Evolutionary conservation across 2,113 vertebrate genomes (phyloP).

Genomic region (Thymallus thymallus): DNA sequence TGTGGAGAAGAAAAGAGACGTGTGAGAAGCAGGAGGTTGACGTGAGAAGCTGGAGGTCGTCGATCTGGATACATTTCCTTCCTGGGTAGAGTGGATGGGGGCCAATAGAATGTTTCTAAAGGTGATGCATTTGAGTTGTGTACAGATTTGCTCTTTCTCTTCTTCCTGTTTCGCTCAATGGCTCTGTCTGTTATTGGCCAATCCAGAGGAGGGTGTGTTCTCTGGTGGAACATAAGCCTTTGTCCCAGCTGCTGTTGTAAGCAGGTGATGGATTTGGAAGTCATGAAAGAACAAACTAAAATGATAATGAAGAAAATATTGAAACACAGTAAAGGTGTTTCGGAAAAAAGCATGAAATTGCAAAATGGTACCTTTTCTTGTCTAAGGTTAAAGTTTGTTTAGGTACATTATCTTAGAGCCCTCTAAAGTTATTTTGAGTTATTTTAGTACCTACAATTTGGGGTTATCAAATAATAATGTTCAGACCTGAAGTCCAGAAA

Average conservation of each 20-base stretch:
- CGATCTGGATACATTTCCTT: background rate
- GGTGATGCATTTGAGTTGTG: background rate
- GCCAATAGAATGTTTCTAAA: background rate
- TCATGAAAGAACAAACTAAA: background rate
- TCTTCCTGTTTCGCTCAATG: background rate
- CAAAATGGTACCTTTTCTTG: slow-evolving; percentile 76
- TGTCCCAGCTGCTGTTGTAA: slow-evolving; percentile 28
- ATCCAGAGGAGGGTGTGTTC: background rate
- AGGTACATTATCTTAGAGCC: slow-evolving; percentile 38
- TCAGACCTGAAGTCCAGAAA: background rate
- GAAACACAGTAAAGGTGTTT: slow-evolving; percentile 41
- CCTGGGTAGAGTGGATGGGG: background rate
- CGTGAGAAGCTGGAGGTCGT: background rate
- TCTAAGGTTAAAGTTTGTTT: slow-evolving; percentile 42
- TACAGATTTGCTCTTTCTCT: background rate
- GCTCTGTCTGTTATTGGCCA: too few species aligned
- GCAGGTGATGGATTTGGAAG: slow-evolving; percentile 37
- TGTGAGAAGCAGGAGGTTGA: background rate
- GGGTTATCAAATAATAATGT: background rate
- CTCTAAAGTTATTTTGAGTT: too few species aligned
- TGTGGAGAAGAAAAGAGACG: background rate
- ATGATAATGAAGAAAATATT: background rate
- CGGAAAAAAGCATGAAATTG: slow-evolving; percentile 54
- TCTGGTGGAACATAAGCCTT: background rate
- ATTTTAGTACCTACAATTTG: background rate